These are phyloP conservation scores for Drosophila teissieri DNA, from an alignment of 1,140 invertebrate species.

Conservation along the genomic window DNA sequence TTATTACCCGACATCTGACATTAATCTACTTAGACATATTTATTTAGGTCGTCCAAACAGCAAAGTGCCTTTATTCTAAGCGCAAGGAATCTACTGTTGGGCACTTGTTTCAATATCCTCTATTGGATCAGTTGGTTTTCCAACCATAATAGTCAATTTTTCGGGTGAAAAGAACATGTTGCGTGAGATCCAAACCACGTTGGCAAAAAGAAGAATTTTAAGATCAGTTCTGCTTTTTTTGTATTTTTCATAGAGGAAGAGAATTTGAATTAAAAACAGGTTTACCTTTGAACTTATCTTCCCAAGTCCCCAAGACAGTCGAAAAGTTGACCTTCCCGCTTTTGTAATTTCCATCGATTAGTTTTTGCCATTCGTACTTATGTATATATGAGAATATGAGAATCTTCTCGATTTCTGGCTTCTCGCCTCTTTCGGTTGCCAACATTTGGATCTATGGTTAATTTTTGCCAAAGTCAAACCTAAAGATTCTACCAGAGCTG, in stretches of 20 bases:
- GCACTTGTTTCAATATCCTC: slow-evolving; percentile 57
- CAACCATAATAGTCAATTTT: slow-evolving; percentile 1
- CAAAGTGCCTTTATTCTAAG: slow-evolving; percentile 17
- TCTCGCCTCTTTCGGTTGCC: slow-evolving; percentile 8
- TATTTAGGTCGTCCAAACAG: slow-evolving; percentile 71
- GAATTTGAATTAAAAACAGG: slow-evolving; percentile 49
- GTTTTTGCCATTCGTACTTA: slow-evolving; percentile 38
- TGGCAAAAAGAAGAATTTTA: slow-evolving; percentile 22
- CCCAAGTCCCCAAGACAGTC: background rate
- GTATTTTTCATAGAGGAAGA: slow-evolving; percentile 4
- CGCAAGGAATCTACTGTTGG: slow-evolving; percentile 15
- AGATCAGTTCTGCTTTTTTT: slow-evolving; percentile 3
- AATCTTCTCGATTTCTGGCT: slow-evolving; percentile 28
- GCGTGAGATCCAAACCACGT: slow-evolving; percentile 17
- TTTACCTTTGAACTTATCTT: slow-evolving; percentile 58
- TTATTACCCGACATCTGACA: slow-evolving; percentile 47
- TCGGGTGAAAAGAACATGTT: background rate
- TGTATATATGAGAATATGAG: too few species aligned
- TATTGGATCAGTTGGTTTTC: slow-evolving; percentile 48
- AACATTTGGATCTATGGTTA: slow-evolving; percentile 10
- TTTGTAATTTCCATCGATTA: slow-evolving; percentile 49
- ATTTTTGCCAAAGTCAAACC: slow-evolving; percentile 23
- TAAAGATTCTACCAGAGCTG: slow-evolving; percentile 32
- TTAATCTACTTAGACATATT: slow-evolving; percentile 68
- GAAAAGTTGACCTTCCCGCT: slow-evolving; percentile 67